These are phyloP conservation scores for Neofelis nebulosa DNA, from an alignment of 2,113 vertebrate genomes.

Conservation along the genomic window DNA sequence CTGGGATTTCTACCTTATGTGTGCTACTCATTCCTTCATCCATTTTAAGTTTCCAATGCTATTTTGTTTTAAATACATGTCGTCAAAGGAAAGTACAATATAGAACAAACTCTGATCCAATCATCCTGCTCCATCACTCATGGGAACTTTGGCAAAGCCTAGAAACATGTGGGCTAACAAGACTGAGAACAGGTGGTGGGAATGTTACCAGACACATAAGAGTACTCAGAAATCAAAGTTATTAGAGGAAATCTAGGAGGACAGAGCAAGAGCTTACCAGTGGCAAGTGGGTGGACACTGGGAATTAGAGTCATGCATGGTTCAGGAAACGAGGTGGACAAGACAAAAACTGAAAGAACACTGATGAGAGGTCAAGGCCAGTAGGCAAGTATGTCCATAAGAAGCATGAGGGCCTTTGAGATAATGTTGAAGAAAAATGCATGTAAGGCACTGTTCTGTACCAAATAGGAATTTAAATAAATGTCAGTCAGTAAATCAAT, in stretches of 20 bases:
- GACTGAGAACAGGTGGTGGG: neutral
- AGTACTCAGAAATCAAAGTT: neutral
- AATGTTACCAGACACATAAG: neutral
- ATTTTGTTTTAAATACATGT: neutral
- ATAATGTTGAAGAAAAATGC: neutral
- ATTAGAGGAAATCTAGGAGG: neutral
- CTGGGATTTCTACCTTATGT: neutral
- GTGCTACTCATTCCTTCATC: neutral
- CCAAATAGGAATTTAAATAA: neutral
- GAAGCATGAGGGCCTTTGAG: neutral
- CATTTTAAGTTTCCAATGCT: neutral
- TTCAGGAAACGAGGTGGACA: neutral
- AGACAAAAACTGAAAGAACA: neutral
- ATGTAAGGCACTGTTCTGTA: neutral
- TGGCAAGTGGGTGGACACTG: neutral
- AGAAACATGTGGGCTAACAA: neutral
- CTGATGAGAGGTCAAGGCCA: neutral
- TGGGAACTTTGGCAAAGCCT: neutral
- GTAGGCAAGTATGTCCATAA: neutral
- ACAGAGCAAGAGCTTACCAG: neutral
- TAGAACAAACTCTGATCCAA: neutral
- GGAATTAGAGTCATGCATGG: neutral
- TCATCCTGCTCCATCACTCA: neutral
- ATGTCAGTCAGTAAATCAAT: neutral
- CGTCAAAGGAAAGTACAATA: neutral